Evolutionary conservation across 2,888 invertebrate species (phyloP).

Genomic region (Eupeodes latifasciatus): DNA sequence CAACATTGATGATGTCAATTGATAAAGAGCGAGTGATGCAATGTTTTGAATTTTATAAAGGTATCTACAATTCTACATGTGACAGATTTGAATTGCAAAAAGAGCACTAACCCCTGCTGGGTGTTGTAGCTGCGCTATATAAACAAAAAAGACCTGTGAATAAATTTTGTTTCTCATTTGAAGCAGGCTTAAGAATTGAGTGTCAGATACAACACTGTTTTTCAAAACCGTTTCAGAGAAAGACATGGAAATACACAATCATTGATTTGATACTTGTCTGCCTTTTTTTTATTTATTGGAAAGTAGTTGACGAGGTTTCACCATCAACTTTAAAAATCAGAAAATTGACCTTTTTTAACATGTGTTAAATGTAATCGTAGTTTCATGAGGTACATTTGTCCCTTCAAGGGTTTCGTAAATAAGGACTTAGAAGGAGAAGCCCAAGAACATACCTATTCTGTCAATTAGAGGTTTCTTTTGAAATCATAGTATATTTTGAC

Average conservation of each 20-base stretch:
- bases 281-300: background rate
- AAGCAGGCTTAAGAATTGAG: background rate
- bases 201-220: background rate
- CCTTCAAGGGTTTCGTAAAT: no score
- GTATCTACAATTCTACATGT: background rate
- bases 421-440: no score
- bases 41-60: slow-evolving; percentile 8
- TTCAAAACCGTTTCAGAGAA: background rate
- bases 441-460: no score
- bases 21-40: slow-evolving; percentile 4
- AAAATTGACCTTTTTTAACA: no score
- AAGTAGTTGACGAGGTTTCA: background rate
- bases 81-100: background rate
- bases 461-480: no score
- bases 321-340: no score
- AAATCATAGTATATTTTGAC: no score
- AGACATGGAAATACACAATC: background rate
- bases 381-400: no score
- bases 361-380: no score
- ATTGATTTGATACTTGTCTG: background rate
- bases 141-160: background rate
- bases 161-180: background rate
- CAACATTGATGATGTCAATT: slow-evolving; percentile 7
- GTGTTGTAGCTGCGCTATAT: background rate
- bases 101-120: background rate